Base-by-base conservation (phyloP, 2,888 invertebrate genomes). In the Harpalus rubripes region DNA sequence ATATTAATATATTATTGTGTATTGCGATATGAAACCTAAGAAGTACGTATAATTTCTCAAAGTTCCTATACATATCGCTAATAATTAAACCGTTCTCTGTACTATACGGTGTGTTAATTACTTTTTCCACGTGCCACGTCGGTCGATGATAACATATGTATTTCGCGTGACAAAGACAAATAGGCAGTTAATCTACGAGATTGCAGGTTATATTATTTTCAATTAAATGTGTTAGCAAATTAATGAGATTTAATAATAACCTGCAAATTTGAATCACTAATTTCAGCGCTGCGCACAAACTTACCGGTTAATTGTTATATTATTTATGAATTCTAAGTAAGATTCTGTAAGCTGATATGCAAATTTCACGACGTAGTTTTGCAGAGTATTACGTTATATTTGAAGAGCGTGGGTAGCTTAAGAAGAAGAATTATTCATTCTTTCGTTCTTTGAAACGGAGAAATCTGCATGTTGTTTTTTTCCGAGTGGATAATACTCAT, bases 291-390 rank as follows among this genome's bases (percentile, higher is more conserved):
- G 44, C 8, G 72, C 10, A 74, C 41, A 74, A 74, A 74, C 16
- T 74, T 41, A 44, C 18, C 44, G 44, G 8, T 74, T 41, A 74
- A 74, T 44, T 74, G 72, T 74, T 74, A 41, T 74, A 74, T 74
- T 74, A 74, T 74, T 74, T 44, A 74, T 74, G 72, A 74, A 74
- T 74, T 74, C 44, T 44, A 41, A 44, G 44, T 74, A 18, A 74
- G 44, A 68, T 68, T 16, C 72, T 72, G 72, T 15, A 44, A 18
- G 18, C 18, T 74, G 72, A 44, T 74, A 74, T 74, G 72, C 44
- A 74, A 74, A 74, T 74, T 68, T 15, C 15, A 68, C 39, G 32
- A 32, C 32, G 68, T 32, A 15, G 68, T 68, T 68, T 68, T 32
- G 32, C 26, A 39, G 68, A 68, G 32, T 68, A 68, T 68, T 68